Evolutionary conservation across 2,797 vertebrate genomes (phyloP).

Genomic region (Leucoraja ocellata): DNA sequence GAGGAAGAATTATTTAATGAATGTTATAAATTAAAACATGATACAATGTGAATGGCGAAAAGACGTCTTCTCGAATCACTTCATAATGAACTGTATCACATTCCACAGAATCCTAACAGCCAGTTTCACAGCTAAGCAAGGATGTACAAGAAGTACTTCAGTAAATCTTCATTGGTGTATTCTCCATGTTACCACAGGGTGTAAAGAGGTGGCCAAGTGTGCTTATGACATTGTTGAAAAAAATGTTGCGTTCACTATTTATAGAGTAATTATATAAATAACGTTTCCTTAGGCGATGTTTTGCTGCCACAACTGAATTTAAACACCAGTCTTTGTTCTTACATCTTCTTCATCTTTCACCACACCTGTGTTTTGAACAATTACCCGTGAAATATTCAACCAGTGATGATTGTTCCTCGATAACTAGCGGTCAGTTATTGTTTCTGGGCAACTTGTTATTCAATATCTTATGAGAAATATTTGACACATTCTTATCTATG

Average conservation of each 20-base stretch:
- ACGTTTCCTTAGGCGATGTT: not conserved
- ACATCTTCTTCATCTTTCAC: not conserved
- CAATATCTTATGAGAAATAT: not conserved
- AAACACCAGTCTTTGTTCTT: not conserved
- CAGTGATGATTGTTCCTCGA: not conserved
- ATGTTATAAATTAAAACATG: not conserved
- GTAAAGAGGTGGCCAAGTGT: not conserved
- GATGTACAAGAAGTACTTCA: not conserved
- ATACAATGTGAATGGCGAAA: not conserved
- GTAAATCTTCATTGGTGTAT: too few species aligned
- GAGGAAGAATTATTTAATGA: not conserved
- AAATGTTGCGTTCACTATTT: not conserved
- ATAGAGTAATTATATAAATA: not conserved
- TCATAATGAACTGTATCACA: not conserved
- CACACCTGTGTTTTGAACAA: not conserved
- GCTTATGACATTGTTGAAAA: not conserved
- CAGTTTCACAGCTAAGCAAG: not conserved
- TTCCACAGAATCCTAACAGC: not conserved
- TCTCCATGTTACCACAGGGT: not conserved
- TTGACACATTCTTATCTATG: constrained; percentile 2
- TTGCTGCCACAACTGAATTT: not conserved
- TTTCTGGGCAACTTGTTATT: not conserved
- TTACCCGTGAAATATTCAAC: not conserved
- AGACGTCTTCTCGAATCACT: not conserved
- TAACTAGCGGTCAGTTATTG: not conserved